A percentile compares a stretch with the other conserved stretches of the same genome.
Conservation (phyloP, 1,140 invertebrate genomes). For the Meloidogyne chitwoodi region DNA sequence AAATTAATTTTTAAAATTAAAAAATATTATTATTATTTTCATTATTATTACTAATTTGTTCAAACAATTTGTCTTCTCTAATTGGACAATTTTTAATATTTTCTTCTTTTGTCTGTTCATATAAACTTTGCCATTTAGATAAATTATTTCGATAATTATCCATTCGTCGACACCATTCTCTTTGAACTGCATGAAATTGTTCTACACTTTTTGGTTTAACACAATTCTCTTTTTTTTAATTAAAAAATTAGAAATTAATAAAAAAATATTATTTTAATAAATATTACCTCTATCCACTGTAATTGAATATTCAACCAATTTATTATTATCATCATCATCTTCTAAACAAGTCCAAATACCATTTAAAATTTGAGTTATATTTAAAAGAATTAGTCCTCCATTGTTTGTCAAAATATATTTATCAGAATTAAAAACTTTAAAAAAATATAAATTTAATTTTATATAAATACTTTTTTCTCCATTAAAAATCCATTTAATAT, state of each 20-base stretch:
- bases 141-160: slow-evolving; percentile 45
- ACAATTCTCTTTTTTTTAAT: slow-evolving; percentile 52
- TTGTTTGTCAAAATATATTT: slow-evolving; percentile 11
- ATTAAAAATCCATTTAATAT: slow-evolving; percentile 21
- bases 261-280: too few relatives aligned
- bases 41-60: neutral
- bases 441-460: neutral
- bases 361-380: slow-evolving; percentile 27
- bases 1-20: neutral
- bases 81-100: neutral
- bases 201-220: slow-evolving; percentile 43
- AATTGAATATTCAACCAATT: slow-evolving; percentile 1
- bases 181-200: slow-evolving; percentile 51
- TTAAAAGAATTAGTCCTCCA: slow-evolving; percentile 50
- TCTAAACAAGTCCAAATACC: neutral
- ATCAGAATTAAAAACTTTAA: neutral
- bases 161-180: slow-evolving; percentile 49
- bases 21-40: neutral
- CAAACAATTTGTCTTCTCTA: neutral
- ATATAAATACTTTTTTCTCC: neutral
- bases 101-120: slow-evolving; percentile 22
- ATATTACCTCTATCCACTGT: slow-evolving; percentile 2
- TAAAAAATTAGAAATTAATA: too few relatives aligned
- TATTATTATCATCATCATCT: neutral
- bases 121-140: slow-evolving; percentile 46